phyloP scores from a whole-genome alignment of 2,797 vertebrate species.

The Pitangus sulphuratus region DNA sequence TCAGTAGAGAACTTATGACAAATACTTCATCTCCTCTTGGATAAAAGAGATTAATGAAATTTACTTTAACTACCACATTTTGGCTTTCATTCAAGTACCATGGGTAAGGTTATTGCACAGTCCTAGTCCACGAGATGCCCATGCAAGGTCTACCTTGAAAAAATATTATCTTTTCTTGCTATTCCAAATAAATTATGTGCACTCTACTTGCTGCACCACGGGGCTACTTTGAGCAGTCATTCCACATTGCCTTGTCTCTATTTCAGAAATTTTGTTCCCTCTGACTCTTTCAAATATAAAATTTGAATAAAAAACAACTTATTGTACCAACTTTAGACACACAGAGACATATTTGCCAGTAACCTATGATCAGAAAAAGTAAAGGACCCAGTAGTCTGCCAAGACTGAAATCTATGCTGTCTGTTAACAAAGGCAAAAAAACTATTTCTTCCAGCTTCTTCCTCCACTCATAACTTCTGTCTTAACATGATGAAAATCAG shows the following conservation, averaged over 20 bases:
- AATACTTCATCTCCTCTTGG: neutral
- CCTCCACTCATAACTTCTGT: neutral
- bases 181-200: neutral
- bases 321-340: neutral
- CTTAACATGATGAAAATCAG: neutral
- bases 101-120: neutral
- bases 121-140: neutral
- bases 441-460: neutral
- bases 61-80: neutral
- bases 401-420: neutral
- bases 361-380: neutral
- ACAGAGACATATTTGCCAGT: neutral
- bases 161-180: neutral
- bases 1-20: neutral
- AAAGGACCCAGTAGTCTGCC: neutral
- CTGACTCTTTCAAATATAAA: neutral
- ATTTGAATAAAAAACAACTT: neutral
- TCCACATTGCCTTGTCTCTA: neutral
- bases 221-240: neutral
- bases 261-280: neutral
- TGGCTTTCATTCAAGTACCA: neutral
- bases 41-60: conserved; percentile 1
- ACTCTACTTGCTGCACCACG: neutral
- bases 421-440: neutral
- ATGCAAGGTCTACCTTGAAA: neutral